phyloP scores from a whole-genome alignment of 2,797 vertebrate genomes.

The Enteromius trimaculatus region DNA sequence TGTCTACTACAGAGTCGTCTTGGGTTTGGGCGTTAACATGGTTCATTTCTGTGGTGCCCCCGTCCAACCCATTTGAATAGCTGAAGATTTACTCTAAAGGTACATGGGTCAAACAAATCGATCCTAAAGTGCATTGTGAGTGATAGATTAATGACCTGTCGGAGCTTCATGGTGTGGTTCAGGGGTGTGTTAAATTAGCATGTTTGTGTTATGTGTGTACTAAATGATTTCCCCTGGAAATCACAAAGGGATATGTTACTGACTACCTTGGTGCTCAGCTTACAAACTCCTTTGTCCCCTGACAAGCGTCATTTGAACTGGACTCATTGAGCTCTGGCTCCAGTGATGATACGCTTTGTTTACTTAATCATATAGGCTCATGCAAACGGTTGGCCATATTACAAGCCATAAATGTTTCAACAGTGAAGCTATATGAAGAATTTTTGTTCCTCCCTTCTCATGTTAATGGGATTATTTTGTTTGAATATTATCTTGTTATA shows the following conservation, averaged over 20 bases:
- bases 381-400: background rate
- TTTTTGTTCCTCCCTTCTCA: background rate
- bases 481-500: background rate
- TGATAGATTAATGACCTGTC: constrained; percentile 18
- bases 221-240: constrained; percentile 18
- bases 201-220: constrained; percentile 16
- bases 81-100: background rate
- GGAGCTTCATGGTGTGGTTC: constrained; percentile 1
- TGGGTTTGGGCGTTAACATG: constrained; percentile 23
- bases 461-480: background rate
- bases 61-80: background rate
- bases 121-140: background rate
- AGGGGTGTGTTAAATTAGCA: background rate
- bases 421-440: background rate
- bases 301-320: background rate
- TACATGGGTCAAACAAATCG: background rate
- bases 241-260: constrained; percentile 22
- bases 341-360: background rate
- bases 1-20: constrained; percentile 35
- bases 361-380: background rate
- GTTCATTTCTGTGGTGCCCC: background rate
- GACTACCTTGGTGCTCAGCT: constrained; percentile 14
- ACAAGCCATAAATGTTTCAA: background rate
- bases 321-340: constrained; percentile 7
- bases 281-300: constrained; percentile 19